Conservation (phyloP, 1,140 invertebrate genomes). For the Aphidius ervi region DNA sequence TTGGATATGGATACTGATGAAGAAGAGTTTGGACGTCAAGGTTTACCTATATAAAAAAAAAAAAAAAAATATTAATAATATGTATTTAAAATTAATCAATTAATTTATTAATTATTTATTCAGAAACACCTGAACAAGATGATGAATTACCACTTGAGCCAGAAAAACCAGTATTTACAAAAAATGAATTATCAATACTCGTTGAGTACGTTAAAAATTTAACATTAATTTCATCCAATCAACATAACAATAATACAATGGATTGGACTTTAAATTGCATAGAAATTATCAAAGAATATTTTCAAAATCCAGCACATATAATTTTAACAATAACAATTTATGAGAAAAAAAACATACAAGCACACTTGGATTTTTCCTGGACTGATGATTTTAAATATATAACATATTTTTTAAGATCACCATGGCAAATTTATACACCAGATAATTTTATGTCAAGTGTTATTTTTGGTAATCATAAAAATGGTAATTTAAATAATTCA, state of each 20-base stretch:
- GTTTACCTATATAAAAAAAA: conserved; percentile 31
- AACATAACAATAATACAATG: conserved; percentile 38
- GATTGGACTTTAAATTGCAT: conserved; percentile 58
- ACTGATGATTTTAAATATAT: conserved; percentile 55
- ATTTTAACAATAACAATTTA: conserved; percentile 58
- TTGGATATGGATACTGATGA: conserved; percentile 50
- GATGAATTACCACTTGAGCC: conserved; percentile 40
- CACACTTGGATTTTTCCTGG: conserved; percentile 54
- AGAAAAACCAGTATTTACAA: conserved; percentile 57
- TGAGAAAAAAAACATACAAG: conserved; percentile 56
- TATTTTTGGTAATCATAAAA: conserved; percentile 61
- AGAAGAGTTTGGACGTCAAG: conserved; percentile 46
- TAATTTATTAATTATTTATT: conserved; percentile 2
- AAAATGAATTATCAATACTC: conserved; percentile 60
- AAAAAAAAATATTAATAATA: no score
- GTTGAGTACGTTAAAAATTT: conserved; percentile 59
- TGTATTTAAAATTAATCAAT: neutral
- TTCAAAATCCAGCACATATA: conserved; percentile 55
- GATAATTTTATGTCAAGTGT: conserved; percentile 66
- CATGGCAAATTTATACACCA: conserved; percentile 60
- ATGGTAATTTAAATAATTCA: conserved; percentile 60
- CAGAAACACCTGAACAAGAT: conserved; percentile 42
- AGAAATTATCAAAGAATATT: conserved; percentile 58
- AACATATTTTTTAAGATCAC: conserved; percentile 63
- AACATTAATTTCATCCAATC: conserved; percentile 58